Evolutionary conservation across 2,888 invertebrate genomes (phyloP), one percentile per base, ranked within the genome.

Genomic region (Xestia sexstrigata): DNA sequence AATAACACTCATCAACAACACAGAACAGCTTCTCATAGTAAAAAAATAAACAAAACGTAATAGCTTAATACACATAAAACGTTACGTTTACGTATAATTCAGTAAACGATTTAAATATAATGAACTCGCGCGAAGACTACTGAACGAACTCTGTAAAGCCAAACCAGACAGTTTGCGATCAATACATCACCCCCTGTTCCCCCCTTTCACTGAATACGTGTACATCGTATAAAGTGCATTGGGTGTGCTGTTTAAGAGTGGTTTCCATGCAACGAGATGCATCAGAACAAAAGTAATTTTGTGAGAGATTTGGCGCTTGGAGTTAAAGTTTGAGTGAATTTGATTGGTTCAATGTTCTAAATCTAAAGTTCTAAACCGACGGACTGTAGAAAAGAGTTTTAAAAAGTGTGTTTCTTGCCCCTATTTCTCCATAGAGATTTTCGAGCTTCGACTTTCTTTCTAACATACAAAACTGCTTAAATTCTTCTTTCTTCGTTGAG

Each of bases 91-190:
- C 35, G 35, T 35, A 35, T 30, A 39, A 35, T 20, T 35, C 62
- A 62, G 23, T 0, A 13, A n/a, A 63, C 39, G 63, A 23, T 47
- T 39, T 0, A 35, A 20, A 70, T 47, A 26, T 47, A 47, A 72
- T 47, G 8, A 47, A 26, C 9, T 39, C 15, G 8, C n/a, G 3
- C 15, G 26, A 72, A 45, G 45, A n/a, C 67, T 67, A n/a, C 39
- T 70, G n/a, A 47, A 6, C 23, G n/a, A 9, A 11, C 35, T 26
- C 69, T 15, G n/a, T n/a, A 13, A 30, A 62, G n/a, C n/a, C 60
- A 17, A 30, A 23, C 60, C 35, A 78, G 78, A 62, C 45, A 39
- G 47, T n/a, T 77, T 78, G 58, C 55, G 70, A 79, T 70, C 70
- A 79, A 78, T 78, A 78, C 45, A 26, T 52, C 45, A 62, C 66